Base-by-base conservation (phyloP, 2,888 invertebrate genomes). In the Podotricha telesiphe region DNA sequence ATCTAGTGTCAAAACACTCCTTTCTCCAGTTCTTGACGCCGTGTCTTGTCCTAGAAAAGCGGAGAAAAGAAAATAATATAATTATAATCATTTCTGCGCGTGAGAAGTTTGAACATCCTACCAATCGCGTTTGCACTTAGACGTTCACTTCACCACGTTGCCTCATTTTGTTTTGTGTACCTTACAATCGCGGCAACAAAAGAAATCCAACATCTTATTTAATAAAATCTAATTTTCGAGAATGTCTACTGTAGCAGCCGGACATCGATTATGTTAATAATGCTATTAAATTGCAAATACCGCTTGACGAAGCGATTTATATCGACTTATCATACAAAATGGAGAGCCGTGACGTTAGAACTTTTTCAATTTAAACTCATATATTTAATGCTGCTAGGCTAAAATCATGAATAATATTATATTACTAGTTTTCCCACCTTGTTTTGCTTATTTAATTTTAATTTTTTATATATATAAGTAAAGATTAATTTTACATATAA, bases 241-340 rank as follows among this genome's bases (percentile, higher is more conserved):
- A 45, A 48, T 17, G 65, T 50, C 69, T 58, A 72, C 69, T 48
- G 50, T 51, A 73, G 72, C 78, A 72, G 73, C 77, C 76, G 81
- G 80, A 80, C 83, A 80, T 85, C 85, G 86, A 87, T 88, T 89
- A 88, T 89, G 88, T 74, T 85, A 89, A 89, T 87, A 80, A 76
- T 68, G 78, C 81, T 74, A 88, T 88, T 84, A 89, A 88, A 87
- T 85, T 89, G 89, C 89, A 86, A 90, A 89, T 88, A 81, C 75
- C 79, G 48, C 66, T 72, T 68, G 70, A 66, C 67, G 65, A 73
- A 69, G 71, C 74, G 72, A 73, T 76, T 74, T 74, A 73, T 73
- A 64, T 67, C 67, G 67, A 72, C 66, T 73, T 75, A 75, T 72
- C 72, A 66, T 66, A 59, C 19, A 53, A 64, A 64, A 48, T 66